Evolutionary conservation across 2,888 invertebrate species (phyloP), one percentile per base, ranked within the genome.

Genomic region (Ophioninae sp.): DNA sequence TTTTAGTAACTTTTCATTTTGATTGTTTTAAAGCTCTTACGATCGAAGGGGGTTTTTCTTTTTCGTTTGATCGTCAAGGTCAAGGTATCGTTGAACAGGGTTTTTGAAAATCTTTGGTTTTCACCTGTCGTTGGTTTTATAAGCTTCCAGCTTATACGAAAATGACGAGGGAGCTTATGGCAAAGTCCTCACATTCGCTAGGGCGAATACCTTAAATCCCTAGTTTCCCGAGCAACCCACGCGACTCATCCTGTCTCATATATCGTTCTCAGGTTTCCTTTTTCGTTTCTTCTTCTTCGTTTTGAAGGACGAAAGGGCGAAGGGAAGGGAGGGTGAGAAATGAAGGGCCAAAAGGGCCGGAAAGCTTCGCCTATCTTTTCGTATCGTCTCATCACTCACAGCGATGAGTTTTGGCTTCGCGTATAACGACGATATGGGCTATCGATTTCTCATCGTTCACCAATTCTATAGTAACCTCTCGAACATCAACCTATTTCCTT

Each of bases 141-240:
- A 17, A 10, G 37, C 21, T 59, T 65, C 44, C 37, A 64, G 65
- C 76, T 65, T 64, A 76, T 81, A 81, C 67, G 81, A 65, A 81
- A 72, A 81, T 81, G 70, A 3, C 70, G 76, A 65, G 44, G 65
- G 44, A 64, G 69, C 65, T 65, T 65, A 44, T 21, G 65, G 65
- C 65, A 57, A 67, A 72, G 76, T 72, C 76, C 65, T 56, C 70
- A 57, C 76, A 76, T 76, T 76, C 77, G 61, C 73, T 72, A 61
- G 50, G 30, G 50, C 73, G 61, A 77, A 77, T 81, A 68, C 77
- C 73, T 81, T 68, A 57, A 81, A 81, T 73, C 77, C 68, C 68
- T 68, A 56, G 61, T 44, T 41, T 75, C 23, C n/a, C 57, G 39
- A 37, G 10, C 41, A 41, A 64, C 61, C 77, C 20, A 59, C 67